Percentiles rank a stretch among this genome's conserved stretches.
phyloP scores from a whole-genome alignment of 2,797 vertebrate genomes.

The Brachyrhaphis roseni region DNA sequence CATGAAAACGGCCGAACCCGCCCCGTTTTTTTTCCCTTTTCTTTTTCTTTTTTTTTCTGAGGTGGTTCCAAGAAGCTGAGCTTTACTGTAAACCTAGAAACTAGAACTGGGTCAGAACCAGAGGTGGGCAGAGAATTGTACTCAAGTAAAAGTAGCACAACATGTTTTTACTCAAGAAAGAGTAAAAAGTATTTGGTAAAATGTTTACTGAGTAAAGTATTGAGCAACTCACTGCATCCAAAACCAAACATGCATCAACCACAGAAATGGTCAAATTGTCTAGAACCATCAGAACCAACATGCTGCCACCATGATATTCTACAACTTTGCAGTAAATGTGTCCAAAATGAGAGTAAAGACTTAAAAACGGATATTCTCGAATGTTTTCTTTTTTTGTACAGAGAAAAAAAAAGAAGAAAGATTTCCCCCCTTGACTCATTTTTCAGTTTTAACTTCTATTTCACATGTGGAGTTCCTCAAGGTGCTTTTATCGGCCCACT shows the following conservation, averaged over 20 bases:
- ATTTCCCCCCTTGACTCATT: neutral
- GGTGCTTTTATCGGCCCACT: neutral
- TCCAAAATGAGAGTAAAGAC: neutral
- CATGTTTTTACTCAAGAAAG: too few species aligned
- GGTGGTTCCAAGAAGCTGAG: neutral
- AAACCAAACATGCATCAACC: neutral
- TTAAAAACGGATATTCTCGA: neutral
- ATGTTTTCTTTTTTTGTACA: too few species aligned
- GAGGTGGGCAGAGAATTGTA: too few species aligned
- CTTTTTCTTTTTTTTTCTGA: neutral
- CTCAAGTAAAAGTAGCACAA: too few species aligned
- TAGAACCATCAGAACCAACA: neutral
- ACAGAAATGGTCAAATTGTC: neutral
- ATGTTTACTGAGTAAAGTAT: too few species aligned
- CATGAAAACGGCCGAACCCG: constrained; percentile 74
- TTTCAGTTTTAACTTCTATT: neutral
- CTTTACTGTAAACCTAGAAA: neutral
- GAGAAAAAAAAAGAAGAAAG: neutral
- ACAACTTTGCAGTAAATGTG: neutral
- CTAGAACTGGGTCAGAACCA: neutral
- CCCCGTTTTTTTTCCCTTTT: constrained; percentile 61
- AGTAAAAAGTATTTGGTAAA: too few species aligned
- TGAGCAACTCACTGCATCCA: neutral
- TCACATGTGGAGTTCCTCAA: neutral
- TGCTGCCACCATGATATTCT: neutral